These are phyloP conservation scores for Hylomyscus alleni DNA, from an alignment of 2,797 vertebrate genomes.

Conservation along the genomic window DNA sequence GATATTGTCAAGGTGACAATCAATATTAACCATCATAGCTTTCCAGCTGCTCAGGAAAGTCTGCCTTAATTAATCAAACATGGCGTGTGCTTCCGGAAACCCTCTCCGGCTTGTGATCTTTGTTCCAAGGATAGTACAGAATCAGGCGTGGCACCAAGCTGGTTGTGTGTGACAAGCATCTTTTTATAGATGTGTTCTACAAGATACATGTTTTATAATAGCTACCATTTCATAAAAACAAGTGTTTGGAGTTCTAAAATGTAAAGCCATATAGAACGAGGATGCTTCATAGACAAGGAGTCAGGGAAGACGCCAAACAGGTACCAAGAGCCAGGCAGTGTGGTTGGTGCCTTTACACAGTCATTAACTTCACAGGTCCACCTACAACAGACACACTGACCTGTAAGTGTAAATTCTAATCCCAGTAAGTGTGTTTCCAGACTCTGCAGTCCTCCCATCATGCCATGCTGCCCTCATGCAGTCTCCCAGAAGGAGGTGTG, in stretches of 20 bases:
- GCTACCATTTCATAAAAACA: no score
- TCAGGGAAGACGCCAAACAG: not conserved
- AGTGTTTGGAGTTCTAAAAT: not conserved
- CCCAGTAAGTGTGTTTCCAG: not conserved
- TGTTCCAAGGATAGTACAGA: not conserved
- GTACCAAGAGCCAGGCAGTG: no score
- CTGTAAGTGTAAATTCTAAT: not conserved
- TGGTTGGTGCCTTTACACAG: not conserved
- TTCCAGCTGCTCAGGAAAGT: not conserved
- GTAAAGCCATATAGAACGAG: not conserved
- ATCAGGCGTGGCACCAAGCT: not conserved
- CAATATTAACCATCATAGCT: not conserved
- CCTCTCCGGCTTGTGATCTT: not conserved
- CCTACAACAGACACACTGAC: not conserved
- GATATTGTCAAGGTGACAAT: not conserved
- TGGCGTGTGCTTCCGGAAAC: not conserved
- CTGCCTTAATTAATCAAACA: not conserved
- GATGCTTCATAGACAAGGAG: not conserved
- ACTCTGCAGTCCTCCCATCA: not conserved
- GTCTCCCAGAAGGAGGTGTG: not conserved
- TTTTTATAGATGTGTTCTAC: not conserved
- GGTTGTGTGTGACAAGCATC: not conserved
- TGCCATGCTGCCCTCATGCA: not conserved
- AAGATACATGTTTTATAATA: not conserved
- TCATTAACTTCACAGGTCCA: not conserved